phyloP scores from a whole-genome alignment of 2,113 vertebrate genomes.

The Enhydra lutris region DNA sequence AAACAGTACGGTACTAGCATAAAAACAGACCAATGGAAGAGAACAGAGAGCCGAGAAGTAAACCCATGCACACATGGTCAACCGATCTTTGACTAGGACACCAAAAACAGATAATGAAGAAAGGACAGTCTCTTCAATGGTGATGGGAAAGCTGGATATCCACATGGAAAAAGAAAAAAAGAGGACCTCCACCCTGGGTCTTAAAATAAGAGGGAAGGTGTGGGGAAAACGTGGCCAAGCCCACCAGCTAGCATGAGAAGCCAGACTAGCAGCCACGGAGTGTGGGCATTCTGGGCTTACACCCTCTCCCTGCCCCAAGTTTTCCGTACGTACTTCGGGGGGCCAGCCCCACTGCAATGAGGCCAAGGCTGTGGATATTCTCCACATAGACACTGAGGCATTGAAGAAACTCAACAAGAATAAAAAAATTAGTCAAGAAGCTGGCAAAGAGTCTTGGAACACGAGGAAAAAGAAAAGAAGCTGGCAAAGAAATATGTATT shows the following conservation, averaged over 20 bases:
- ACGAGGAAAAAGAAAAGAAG: background rate
- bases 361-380: background rate
- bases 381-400: background rate
- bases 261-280: slow-evolving; percentile 79
- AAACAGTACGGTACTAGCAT: too few species aligned
- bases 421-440: background rate
- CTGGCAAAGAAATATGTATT: background rate
- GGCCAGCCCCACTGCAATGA: background rate
- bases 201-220: background rate
- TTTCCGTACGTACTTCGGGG: background rate
- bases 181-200: background rate
- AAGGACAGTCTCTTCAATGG: too few species aligned
- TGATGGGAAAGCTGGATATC: too few species aligned
- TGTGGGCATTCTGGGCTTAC: slow-evolving; percentile 67
- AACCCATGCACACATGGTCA: too few species aligned
- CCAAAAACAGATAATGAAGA: too few species aligned
- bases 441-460: background rate
- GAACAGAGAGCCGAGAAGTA: too few species aligned
- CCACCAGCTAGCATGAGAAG: slow-evolving; percentile 85
- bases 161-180: too few species aligned
- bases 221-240: slow-evolving; percentile 66
- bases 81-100: too few species aligned
- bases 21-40: too few species aligned
- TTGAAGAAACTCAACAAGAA: background rate
- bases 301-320: background rate